Evolutionary conservation across 1,140 invertebrate genomes (phyloP).

Genomic region (Cydia amplana): DNA sequence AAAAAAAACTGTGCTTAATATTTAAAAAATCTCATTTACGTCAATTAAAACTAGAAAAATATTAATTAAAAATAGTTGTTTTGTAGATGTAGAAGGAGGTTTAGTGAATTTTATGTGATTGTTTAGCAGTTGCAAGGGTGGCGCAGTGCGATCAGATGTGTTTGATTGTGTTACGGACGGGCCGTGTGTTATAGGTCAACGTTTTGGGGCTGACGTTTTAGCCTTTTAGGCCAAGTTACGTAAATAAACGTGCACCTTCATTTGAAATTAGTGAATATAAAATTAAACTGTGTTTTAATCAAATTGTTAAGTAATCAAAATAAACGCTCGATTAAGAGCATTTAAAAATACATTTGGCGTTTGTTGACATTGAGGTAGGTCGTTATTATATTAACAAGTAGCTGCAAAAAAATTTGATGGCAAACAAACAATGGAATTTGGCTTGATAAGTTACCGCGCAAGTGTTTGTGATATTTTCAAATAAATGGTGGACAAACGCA

Average conservation of each 20-base stretch:
- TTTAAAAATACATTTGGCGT: constrained; percentile 6
- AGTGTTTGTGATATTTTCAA: background rate
- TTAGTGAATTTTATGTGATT: constrained; percentile 34
- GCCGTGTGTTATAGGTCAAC: constrained; percentile 35
- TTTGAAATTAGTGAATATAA: background rate
- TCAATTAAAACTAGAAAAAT: constrained; percentile 25
- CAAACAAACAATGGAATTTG: background rate
- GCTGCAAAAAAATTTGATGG: background rate
- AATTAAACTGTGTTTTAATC: background rate
- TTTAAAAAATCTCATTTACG: constrained; percentile 32
- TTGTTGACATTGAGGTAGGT: constrained; percentile 14
- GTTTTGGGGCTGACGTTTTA: constrained; percentile 32
- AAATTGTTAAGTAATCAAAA: background rate
- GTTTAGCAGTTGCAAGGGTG: constrained; percentile 37
- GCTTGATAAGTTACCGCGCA: background rate
- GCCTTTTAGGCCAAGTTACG: constrained; percentile 36
- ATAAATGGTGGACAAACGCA: too few species aligned
- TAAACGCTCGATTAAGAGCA: background rate
- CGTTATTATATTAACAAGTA: background rate
- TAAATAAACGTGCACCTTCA: constrained; percentile 18
- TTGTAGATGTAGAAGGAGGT: background rate
- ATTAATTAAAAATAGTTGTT: background rate
- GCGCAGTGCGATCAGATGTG: constrained; percentile 66
- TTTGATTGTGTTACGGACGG: constrained; percentile 45
- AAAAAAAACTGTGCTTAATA: constrained; percentile 44